Percentiles rank a stretch among this genome's conserved stretches.
phyloP scores from a whole-genome alignment of 2,797 vertebrate genomes.

The Antennarius maculatus region DNA sequence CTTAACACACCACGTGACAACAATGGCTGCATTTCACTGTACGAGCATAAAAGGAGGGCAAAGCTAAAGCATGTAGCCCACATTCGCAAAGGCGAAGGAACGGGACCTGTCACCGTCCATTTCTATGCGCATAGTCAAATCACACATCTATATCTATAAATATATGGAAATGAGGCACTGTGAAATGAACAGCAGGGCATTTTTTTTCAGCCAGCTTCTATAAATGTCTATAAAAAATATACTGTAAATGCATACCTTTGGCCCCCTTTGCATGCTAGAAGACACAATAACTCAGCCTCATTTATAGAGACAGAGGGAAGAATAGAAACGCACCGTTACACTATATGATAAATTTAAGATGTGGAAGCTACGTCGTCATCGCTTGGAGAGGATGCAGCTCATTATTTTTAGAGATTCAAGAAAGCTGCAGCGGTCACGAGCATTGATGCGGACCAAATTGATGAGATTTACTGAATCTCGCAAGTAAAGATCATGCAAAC shows the following conservation, averaged over 20 bases:
- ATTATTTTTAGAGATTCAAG: conserved; percentile 35
- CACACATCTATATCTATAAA: conserved; percentile 23
- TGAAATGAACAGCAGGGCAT: conserved; percentile 16
- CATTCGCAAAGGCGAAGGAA: conserved; percentile 29
- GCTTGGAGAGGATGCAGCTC: conserved; percentile 16
- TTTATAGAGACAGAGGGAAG: conserved; percentile 13
- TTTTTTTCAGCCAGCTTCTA: conserved; percentile 9
- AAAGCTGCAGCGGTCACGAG: conserved; percentile 22
- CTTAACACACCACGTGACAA: conserved; percentile 77
- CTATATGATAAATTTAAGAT: conserved; percentile 9
- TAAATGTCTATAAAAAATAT: conserved; percentile 31
- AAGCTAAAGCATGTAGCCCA: conserved; percentile 21
- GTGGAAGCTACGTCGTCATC: conserved; percentile 12
- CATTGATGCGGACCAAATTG: conserved; percentile 38
- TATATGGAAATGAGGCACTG: conserved; percentile 20
- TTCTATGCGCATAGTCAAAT: conserved; percentile 44
- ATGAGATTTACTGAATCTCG: conserved; percentile 29
- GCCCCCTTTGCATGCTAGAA: conserved; percentile 12
- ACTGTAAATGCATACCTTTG: conserved; percentile 28
- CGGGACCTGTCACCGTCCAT: conserved; percentile 30
- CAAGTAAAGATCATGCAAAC: conserved; percentile 28
- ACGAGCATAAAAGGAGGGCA: conserved; percentile 42
- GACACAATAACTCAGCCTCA: conserved; percentile 21
- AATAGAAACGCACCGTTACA: conserved; percentile 13
- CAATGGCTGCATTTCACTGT: conserved; percentile 62